phyloP scores from a whole-genome alignment of 2,888 invertebrate genomes.

The Diaphora mendica region DNA sequence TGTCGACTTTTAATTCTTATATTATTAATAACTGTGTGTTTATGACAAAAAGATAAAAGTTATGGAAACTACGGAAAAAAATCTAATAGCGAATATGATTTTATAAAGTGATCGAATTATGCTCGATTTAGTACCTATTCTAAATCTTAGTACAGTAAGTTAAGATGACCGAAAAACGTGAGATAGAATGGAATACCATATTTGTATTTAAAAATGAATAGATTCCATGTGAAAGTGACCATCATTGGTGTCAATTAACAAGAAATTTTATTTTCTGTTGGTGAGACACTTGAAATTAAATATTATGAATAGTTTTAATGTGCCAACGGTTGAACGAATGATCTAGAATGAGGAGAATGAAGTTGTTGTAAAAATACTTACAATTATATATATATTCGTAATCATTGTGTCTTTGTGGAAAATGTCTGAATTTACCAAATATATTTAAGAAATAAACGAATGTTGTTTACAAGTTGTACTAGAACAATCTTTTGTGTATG shows the following conservation, averaged over 20 bases:
- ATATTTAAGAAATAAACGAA: slow-evolving; percentile 38
- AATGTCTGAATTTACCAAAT: slow-evolving; percentile 55
- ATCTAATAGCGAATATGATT: background rate
- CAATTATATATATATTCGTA: slow-evolving; percentile 44
- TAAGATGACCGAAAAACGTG: background rate
- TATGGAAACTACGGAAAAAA: slow-evolving; percentile 14
- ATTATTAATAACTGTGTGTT: slow-evolving; percentile 11
- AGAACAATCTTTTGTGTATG: slow-evolving; percentile 22
- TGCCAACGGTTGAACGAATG: slow-evolving; percentile 48
- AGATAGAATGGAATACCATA: background rate
- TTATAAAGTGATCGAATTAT: slow-evolving; percentile 4
- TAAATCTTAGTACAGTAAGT: background rate
- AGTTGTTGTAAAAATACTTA: slow-evolving; percentile 35
- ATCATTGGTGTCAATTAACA: slow-evolving; percentile 44
- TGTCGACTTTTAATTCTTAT: slow-evolving; percentile 13
- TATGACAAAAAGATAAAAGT: slow-evolving; percentile 24
- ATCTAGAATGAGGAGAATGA: slow-evolving; percentile 30
- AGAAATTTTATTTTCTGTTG: slow-evolving; percentile 37
- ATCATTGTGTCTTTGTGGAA: slow-evolving; percentile 54
- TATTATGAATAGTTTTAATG: slow-evolving; percentile 33
- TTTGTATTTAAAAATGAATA: background rate
- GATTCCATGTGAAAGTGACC: slow-evolving; percentile 26
- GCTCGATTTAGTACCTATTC: background rate
- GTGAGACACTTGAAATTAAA: slow-evolving; percentile 24
- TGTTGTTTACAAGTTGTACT: slow-evolving; percentile 39